phyloP scores from a whole-genome alignment of 2,797 vertebrate species.

The Gymnodraco acuticeps region DNA sequence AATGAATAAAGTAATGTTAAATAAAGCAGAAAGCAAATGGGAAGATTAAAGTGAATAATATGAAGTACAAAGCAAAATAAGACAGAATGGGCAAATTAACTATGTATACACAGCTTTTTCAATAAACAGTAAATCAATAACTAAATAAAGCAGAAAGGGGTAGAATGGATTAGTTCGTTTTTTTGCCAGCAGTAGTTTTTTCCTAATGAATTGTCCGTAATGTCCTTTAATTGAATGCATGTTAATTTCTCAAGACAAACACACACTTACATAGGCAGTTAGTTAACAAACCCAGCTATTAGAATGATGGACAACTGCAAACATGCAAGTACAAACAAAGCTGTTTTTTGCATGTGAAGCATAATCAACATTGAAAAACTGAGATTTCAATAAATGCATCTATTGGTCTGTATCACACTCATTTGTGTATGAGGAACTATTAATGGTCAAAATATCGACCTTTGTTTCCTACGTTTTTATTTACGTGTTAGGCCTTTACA shows the following conservation, averaged over 20 bases:
- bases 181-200: conserved; percentile 19
- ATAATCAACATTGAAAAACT: neutral
- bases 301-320: neutral
- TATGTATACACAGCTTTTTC: conserved; percentile 2
- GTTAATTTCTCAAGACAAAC: conserved; percentile 29
- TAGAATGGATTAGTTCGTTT: neutral
- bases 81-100: conserved; percentile 1
- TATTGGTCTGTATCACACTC: neutral
- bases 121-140: conserved; percentile 23
- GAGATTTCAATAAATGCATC: conserved; percentile 2
- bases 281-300: conserved; percentile 7
- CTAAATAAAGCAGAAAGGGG: conserved; percentile 17
- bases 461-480: neutral
- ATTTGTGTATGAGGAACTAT: neutral
- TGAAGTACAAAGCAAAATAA: neutral
- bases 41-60: neutral
- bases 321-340: neutral
- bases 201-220: conserved; percentile 21
- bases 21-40: neutral
- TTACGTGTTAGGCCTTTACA: neutral
- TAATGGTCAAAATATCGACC: neutral
- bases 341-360: conserved; percentile 1
- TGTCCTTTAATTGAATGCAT: conserved; percentile 21
- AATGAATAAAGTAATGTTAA: neutral
- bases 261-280: conserved; percentile 17